These are phyloP conservation scores for Meleagris gallopavo DNA, from an alignment of 2,113 vertebrate species.

Conservation along the genomic window DNA sequence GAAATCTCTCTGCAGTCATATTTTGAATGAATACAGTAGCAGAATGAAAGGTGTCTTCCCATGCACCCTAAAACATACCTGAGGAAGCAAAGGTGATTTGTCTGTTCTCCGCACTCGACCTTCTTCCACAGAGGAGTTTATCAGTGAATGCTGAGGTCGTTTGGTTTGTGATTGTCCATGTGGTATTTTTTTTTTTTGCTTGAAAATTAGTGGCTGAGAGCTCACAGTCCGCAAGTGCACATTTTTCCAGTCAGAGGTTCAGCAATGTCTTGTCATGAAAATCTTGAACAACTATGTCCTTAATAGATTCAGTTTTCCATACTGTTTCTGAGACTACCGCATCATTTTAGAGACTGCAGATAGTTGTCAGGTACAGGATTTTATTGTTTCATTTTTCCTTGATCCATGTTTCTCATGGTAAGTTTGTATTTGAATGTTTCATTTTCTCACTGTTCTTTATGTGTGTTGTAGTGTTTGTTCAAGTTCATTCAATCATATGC, in stretches of 20 bases:
- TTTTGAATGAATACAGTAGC: neutral
- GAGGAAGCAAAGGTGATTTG: fast-evolving
- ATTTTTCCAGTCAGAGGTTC: neutral
- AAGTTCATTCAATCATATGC: neutral
- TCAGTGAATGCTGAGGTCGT: neutral
- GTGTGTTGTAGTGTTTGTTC: neutral
- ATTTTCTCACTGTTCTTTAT: neutral
- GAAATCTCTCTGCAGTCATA: neutral
- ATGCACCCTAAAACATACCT: neutral
- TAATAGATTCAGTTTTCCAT: neutral
- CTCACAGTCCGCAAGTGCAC: neutral
- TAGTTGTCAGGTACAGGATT: neutral
- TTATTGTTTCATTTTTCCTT: neutral
- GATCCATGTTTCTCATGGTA: neutral
- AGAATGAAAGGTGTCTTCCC: neutral
- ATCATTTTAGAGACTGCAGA: neutral
- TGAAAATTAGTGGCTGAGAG: neutral
- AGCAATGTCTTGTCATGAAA: neutral
- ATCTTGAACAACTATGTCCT: neutral
- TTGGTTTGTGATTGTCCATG: fast-evolving
- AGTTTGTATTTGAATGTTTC: neutral
- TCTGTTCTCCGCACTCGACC: fast-evolving
- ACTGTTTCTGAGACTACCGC: neutral
- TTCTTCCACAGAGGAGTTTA: neutral
- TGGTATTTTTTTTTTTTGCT: neutral